These are phyloP conservation scores for Euura saliciscinereae DNA, from an alignment of 1,140 invertebrate genomes.

Conservation along the genomic window DNA sequence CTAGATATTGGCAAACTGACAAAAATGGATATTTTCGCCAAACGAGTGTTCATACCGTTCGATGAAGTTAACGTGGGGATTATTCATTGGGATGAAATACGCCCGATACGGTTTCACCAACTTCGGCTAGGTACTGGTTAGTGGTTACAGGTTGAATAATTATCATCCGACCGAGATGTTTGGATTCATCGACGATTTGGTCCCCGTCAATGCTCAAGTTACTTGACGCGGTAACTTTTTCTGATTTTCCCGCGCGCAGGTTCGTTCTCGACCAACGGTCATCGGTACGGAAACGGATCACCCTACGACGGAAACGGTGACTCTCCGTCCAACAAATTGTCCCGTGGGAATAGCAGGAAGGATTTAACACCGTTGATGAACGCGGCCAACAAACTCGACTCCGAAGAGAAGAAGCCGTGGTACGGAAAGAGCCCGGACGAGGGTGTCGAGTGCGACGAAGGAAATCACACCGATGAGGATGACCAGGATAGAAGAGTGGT, in stretches of 20 bases:
- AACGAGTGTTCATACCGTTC: too few species aligned
- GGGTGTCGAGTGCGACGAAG: constrained; percentile 58
- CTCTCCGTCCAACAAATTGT: constrained; percentile 53
- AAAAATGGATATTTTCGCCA: too few species aligned
- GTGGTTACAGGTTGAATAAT: background rate
- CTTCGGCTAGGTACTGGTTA: background rate
- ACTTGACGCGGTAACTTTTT: background rate
- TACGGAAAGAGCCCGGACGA: constrained; percentile 61
- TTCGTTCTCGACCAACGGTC: constrained; percentile 51
- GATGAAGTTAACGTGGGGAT: too few species aligned
- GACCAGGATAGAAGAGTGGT: constrained; percentile 67
- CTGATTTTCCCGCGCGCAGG: constrained; percentile 25
- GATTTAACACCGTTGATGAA: constrained; percentile 65
- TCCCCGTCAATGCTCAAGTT: background rate
- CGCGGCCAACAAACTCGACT: constrained; percentile 64
- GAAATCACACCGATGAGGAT: constrained; percentile 60
- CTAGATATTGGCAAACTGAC: too few species aligned
- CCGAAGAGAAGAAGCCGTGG: constrained; percentile 72
- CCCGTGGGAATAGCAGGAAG: constrained; percentile 60
- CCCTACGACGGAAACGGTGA: constrained; percentile 48
- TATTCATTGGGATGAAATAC: too few species aligned
- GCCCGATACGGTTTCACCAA: background rate
- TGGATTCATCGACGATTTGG: too few species aligned
- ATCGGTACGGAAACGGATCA: constrained; percentile 56
- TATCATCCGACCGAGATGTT: background rate